Conservation (phyloP, 2,888 invertebrate species). For the Polylopha cassiicola region DNA sequence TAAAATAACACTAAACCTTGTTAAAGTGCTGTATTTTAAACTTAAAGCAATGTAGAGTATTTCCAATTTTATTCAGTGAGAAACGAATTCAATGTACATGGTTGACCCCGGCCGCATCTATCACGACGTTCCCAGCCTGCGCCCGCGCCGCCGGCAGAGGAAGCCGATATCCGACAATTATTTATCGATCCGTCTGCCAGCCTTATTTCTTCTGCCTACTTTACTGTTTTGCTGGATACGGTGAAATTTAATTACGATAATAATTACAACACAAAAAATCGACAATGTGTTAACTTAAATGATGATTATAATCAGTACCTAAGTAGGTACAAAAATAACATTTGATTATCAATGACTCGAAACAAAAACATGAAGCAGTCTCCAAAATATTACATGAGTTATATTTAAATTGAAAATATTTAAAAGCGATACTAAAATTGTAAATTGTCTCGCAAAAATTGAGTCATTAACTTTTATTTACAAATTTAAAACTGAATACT, state of each 20-base stretch:
- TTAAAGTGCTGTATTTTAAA: no score
- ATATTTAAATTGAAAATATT: no score
- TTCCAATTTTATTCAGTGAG: slow-evolving; percentile 14
- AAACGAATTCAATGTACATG: slow-evolving; percentile 7
- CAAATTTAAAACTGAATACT: neutral
- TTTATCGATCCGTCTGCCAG: slow-evolving; percentile 44
- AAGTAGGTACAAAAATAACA: no score
- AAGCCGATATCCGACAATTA: slow-evolving; percentile 55
- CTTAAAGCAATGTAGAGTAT: no score
- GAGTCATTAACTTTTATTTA: neutral
- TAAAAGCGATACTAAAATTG: no score
- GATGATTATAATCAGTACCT: no score
- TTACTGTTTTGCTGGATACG: slow-evolving; percentile 23
- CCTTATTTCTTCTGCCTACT: slow-evolving; percentile 37
- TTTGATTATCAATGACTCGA: no score
- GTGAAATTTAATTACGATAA: slow-evolving; percentile 14
- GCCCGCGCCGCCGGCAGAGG: slow-evolving; percentile 44
- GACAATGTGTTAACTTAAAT: no score
- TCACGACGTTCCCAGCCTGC: slow-evolving; percentile 37
- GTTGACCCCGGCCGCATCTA: slow-evolving; percentile 34
- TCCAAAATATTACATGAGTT: no score
- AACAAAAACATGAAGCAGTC: no score
- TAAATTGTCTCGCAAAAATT: no score
- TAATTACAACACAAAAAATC: slow-evolving; percentile 17
- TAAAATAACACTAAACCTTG: no score